Evolutionary conservation across 64 coral and sea anemone genomes (phyloP).

Genomic region (Catalaphyllia jardinei): DNA sequence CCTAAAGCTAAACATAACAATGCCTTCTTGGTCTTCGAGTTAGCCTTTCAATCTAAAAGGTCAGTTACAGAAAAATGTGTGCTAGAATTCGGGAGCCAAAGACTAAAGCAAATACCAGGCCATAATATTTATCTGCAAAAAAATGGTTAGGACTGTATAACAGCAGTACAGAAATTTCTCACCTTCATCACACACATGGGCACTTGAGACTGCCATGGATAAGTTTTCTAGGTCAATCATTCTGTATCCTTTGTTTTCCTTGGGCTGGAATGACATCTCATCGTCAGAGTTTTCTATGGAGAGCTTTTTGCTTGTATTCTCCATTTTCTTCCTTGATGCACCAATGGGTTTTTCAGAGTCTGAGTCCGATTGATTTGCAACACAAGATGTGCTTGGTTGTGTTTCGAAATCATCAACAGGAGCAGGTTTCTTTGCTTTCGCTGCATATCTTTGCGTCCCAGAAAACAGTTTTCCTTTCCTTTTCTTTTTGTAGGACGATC

Average conservation of each 20-base stretch:
- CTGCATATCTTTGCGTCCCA: conserved; percentile 22
- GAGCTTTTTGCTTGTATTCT: no score
- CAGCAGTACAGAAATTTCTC: background rate
- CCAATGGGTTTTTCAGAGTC: background rate
- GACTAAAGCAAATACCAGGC: no score
- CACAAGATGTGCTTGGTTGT: conserved; percentile 5
- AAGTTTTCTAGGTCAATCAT: background rate
- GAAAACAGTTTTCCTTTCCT: conserved; percentile 29
- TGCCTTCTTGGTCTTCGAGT: no score
- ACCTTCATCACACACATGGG: background rate
- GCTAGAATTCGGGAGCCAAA: no score
- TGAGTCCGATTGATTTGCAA: background rate
- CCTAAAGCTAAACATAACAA: no score
- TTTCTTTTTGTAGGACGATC: background rate
- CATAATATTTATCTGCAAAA: background rate
- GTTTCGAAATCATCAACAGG: background rate
- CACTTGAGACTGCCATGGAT: background rate
- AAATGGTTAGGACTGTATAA: background rate
- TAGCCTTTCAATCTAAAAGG: no score
- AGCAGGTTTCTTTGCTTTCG: background rate
- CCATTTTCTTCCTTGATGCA: background rate
- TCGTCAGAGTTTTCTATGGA: background rate
- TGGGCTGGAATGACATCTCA: no score
- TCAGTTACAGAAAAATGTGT: no score
- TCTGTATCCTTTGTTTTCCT: background rate